Evolutionary conservation across 2,113 vertebrate species (phyloP).

Genomic region (Camelus bactrianus): DNA sequence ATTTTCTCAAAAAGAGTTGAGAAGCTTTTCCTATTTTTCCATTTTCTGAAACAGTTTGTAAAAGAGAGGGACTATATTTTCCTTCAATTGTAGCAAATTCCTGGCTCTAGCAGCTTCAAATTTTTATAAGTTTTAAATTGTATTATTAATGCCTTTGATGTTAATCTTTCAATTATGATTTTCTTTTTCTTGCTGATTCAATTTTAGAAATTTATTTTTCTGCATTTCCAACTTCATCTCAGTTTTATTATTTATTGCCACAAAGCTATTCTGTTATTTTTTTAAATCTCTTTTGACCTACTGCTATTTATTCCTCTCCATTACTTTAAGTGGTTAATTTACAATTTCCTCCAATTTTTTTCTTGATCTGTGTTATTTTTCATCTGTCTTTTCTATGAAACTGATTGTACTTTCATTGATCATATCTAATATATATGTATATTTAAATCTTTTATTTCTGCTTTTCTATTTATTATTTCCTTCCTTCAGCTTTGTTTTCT

Average conservation of each 20-base stretch:
- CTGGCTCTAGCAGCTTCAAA: not conserved
- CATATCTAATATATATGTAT: not conserved
- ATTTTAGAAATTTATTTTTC: not conserved
- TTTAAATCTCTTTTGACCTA: not conserved
- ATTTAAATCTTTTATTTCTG: not conserved
- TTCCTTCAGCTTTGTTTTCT: slow-evolving; percentile 12
- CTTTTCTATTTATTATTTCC: slow-evolving; percentile 17
- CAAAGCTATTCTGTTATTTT: slow-evolving; percentile 3
- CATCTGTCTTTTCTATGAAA: not conserved
- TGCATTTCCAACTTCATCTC: not conserved
- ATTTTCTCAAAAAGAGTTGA: not conserved
- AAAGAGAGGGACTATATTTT: not conserved
- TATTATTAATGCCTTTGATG: not conserved
- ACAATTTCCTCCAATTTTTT: not conserved
- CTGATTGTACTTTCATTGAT: not conserved
- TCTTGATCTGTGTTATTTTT: not conserved
- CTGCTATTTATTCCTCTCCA: not conserved
- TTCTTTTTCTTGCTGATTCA: not conserved
- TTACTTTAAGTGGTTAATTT: not conserved
- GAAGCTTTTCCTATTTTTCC: not conserved
- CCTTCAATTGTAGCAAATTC: not conserved
- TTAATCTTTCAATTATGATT: not conserved
- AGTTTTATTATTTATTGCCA: not conserved
- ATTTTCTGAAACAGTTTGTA: not conserved
- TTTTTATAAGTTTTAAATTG: not conserved